These are phyloP conservation scores for Tetramorium bicarinatum DNA, from an alignment of 2,888 invertebrate species.

Conservation along the genomic window DNA sequence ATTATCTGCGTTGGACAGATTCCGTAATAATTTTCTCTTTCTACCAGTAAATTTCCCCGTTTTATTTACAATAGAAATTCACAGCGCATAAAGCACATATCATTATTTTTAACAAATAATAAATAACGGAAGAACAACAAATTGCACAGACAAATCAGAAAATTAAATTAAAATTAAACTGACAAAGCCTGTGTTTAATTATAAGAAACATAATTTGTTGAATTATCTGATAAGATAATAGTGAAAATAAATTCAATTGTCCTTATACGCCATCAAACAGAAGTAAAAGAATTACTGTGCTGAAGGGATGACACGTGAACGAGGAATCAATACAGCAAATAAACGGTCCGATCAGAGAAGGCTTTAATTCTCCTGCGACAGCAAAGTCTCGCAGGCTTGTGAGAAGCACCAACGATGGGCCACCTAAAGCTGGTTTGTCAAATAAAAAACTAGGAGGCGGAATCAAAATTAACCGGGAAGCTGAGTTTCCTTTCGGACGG, in stretches of 20 bases:
- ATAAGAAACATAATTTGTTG: background rate
- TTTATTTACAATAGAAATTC: background rate
- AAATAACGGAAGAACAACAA: background rate
- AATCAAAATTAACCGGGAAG: slow-evolving; percentile 73
- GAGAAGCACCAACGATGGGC: slow-evolving; percentile 12
- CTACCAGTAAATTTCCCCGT: background rate
- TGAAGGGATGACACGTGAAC: background rate
- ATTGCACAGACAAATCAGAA: background rate
- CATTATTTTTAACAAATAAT: slow-evolving; percentile 6
- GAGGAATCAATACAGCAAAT: slow-evolving; percentile 56
- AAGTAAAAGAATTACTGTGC: slow-evolving; percentile 8
- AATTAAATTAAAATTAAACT: slow-evolving; percentile 6
- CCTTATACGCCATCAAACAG: background rate
- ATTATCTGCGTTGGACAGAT: background rate
- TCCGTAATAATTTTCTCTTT: slow-evolving; percentile 1
- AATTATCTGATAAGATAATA: background rate
- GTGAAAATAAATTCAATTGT: background rate
- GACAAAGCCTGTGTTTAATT: background rate
- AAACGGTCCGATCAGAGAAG: slow-evolving; percentile 14
- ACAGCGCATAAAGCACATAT: background rate
- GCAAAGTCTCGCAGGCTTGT: slow-evolving; percentile 20
- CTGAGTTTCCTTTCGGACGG: slow-evolving; percentile 63
- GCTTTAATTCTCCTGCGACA: slow-evolving; percentile 41
- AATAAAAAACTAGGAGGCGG: slow-evolving; percentile 58
- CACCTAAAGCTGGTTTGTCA: slow-evolving; percentile 41